Evolutionary conservation across 2,113 vertebrate genomes (phyloP).

Genomic region (Ammodytes dubius): DNA sequence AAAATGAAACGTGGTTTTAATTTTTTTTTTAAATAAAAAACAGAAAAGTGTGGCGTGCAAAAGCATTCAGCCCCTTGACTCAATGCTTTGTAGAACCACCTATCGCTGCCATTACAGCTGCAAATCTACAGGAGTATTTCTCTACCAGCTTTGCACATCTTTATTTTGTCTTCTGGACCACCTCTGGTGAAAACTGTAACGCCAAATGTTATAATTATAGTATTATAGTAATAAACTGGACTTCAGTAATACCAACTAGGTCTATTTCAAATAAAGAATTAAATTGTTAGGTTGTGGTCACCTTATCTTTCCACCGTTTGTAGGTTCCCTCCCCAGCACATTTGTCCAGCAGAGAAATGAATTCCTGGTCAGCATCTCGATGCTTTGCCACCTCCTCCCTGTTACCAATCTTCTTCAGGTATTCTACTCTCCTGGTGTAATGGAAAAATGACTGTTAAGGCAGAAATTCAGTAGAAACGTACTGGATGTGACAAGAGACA

Average conservation of each 20-base stretch:
- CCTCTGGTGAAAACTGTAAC: constrained; percentile 54
- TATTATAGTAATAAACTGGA: neutral
- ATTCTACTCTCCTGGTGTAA: constrained; percentile 62
- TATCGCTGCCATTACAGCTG: too few species aligned
- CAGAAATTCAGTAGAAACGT: too few species aligned
- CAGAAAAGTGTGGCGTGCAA: too few species aligned
- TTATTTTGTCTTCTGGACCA: constrained; percentile 65
- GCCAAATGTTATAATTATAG: neutral
- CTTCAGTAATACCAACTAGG: rapidly evolving
- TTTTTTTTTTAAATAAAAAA: too few species aligned
- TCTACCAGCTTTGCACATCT: too few species aligned
- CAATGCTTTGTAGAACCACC: too few species aligned
- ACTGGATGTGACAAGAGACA: too few species aligned
- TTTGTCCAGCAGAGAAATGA: constrained; percentile 40
- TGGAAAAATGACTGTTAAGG: neutral
- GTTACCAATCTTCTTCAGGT: constrained; percentile 59
- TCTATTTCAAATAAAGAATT: too few species aligned
- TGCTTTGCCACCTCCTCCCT: constrained; percentile 33
- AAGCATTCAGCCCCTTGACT: too few species aligned
- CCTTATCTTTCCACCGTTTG: constrained; percentile 73
- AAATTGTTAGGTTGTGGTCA: constrained; percentile 15
- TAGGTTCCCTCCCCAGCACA: constrained; percentile 41
- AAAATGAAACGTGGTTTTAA: too few species aligned
- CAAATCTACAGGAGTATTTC: too few species aligned
- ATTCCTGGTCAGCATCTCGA: neutral